phyloP scores from a whole-genome alignment of 2,113 vertebrate species.

The Polypterus bichir region DNA sequence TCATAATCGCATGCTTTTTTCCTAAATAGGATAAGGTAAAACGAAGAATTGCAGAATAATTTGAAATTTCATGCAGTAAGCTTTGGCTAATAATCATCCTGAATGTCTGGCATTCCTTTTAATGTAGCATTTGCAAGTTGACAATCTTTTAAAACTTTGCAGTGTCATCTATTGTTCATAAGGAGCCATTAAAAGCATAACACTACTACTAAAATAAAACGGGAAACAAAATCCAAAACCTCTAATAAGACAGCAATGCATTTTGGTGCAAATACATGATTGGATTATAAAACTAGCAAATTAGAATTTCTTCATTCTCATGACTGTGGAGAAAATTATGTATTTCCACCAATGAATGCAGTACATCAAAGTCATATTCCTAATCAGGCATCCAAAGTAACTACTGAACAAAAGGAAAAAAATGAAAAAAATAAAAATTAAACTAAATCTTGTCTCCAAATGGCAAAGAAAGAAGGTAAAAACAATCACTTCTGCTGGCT shows the following conservation, averaged over 20 bases:
- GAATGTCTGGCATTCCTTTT: conserved; percentile 61
- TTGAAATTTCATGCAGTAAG: conserved; percentile 61
- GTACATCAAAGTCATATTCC: conserved; percentile 63
- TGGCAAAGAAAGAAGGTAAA: conserved; percentile 19
- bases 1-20: conserved; percentile 51
- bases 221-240: not conserved
- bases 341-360: conserved; percentile 68
- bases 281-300: conserved; percentile 73
- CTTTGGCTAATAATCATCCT: conserved; percentile 44
- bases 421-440: conserved; percentile 36
- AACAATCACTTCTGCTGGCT: conserved; percentile 28
- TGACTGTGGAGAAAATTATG: conserved; percentile 57
- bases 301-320: conserved; percentile 73
- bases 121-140: conserved; percentile 92
- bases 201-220: conserved; percentile 59
- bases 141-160: conserved; percentile 48
- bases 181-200: conserved; percentile 79
- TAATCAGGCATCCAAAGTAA: conserved; percentile 66
- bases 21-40: conserved; percentile 34
- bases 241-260: conserved; percentile 77
- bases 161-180: conserved; percentile 56
- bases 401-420: conserved; percentile 44
- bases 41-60: conserved; percentile 48
- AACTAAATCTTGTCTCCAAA: conserved; percentile 60
- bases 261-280: conserved; percentile 74